Conservation (phyloP, 2,888 invertebrate genomes). For the Gerosis bhagava region DNA sequence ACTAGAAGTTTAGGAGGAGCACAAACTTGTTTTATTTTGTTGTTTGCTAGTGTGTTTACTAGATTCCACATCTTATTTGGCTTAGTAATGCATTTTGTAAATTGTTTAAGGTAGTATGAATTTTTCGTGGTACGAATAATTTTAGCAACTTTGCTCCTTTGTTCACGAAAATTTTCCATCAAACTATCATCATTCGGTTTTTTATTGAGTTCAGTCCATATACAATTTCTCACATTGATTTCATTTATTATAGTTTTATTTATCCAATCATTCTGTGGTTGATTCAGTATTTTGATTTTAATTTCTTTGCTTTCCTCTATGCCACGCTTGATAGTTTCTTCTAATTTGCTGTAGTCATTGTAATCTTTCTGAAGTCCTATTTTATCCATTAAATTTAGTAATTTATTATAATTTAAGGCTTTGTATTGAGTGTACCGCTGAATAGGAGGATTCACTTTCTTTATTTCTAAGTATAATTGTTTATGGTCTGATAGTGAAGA, state of each 20-base stretch:
- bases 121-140: not conserved
- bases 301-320: slow-evolving; percentile 9
- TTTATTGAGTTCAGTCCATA: not conserved
- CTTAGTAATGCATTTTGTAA: not conserved
- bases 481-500: slow-evolving; percentile 30
- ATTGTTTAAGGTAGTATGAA: not conserved
- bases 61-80: not conserved
- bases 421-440: not conserved
- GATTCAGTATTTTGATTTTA: slow-evolving; percentile 22
- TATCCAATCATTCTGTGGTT: slow-evolving; percentile 26
- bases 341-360: slow-evolving; percentile 2
- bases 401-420: not conserved
- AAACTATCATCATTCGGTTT: not conserved
- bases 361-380: slow-evolving; percentile 5
- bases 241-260: slow-evolving; percentile 6
- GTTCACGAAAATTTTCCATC: not conserved
- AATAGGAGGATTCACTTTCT: not conserved
- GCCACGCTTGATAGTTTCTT: not conserved
- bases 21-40: too few relatives aligned
- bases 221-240: slow-evolving; percentile 20
- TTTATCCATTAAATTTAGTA: slow-evolving; percentile 9
- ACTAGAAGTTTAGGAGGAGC: too few relatives aligned
- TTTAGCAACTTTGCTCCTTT: not conserved
- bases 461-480: slow-evolving; percentile 28
- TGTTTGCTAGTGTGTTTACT: too few relatives aligned